Evolutionary conservation across 2,888 invertebrate species (phyloP), one percentile per base, ranked within the genome.

Genomic region (Charanyca ferruginea): DNA sequence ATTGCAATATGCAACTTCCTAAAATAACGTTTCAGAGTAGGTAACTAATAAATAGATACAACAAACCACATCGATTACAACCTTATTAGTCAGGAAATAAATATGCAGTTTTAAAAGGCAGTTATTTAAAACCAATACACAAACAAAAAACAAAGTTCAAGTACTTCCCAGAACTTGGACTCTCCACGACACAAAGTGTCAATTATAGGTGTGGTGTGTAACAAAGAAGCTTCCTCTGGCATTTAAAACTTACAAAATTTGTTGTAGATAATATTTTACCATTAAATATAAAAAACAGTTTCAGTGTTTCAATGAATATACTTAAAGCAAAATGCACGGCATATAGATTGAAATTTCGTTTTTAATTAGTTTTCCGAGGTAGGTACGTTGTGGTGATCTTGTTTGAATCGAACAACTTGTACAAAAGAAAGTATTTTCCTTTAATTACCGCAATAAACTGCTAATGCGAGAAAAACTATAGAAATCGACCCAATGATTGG

Each of bases 161-260:
- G n/a, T 45, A 41, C 22, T 23, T 63, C 28, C 49, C n/a, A 9
- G 22, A 63, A 45, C n/a, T 52, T 42, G 16, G 35, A 22, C 11
- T 22, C 13, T n/a, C 3, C 16, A 28, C 8, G 49, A 32, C 35
- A 54, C 13, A 54, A 41, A 8, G 6, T 54, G 41, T 28, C 22
- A 58, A 23, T 55, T 49, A 2, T 22, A 55, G 65, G 60, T 41
- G 76, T 45, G 76, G 23, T 35, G 42, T 7, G 53, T 48, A 64
- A 25, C 11, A 23, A 44, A 60, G 47, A 41, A 48, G 75, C 23
- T 47, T 57, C 1, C 45, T 32, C 45, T 53, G 62, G 35, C 52
- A 67, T 72, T 73, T 52, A 35, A 1, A 48, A 9, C 4, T 57
- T 22, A 45, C 11, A 9, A 8, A 38, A 11, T 42, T 58, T n/a